Conservation (phyloP, 2,888 invertebrate genomes). For the Torymus tubicola region DNA sequence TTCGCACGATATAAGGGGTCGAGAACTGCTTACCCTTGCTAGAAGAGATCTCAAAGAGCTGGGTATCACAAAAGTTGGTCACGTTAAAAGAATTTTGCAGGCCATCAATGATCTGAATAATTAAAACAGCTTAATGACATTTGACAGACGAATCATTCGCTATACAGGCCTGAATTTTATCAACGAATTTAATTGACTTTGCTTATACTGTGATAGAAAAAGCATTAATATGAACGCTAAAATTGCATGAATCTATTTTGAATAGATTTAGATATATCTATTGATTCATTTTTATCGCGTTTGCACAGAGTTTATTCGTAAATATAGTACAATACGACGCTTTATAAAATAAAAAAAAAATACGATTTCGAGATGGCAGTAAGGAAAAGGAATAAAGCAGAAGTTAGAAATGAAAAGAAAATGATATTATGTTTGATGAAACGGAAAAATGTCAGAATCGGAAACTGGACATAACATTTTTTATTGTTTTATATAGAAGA, state of each 20-base stretch:
- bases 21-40: slow-evolving; percentile 91
- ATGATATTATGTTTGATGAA: too few relatives aligned
- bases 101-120: slow-evolving; percentile 89
- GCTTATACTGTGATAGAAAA: slow-evolving; percentile 31
- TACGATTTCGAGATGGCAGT: too few relatives aligned
- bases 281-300: too few relatives aligned
- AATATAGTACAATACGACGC: too few relatives aligned
- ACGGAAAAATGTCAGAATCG: too few relatives aligned
- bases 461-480: too few relatives aligned
- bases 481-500: too few relatives aligned
- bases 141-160: slow-evolving; percentile 38
- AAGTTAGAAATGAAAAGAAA: too few relatives aligned
- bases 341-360: too few relatives aligned
- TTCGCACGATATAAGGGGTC: slow-evolving; percentile 93
- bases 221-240: not conserved
- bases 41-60: slow-evolving; percentile 92
- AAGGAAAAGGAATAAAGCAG: too few relatives aligned
- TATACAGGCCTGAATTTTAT: slow-evolving; percentile 16
- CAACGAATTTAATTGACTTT: slow-evolving; percentile 39
- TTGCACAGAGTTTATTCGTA: too few relatives aligned
- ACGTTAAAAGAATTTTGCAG: slow-evolving; percentile 95
- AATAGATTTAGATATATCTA: not conserved
- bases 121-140: slow-evolving; percentile 54
- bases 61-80: slow-evolving; percentile 96
- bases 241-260: not conserved